phyloP scores from a whole-genome alignment of 2,888 invertebrate species.

The Orthosia cruda region DNA sequence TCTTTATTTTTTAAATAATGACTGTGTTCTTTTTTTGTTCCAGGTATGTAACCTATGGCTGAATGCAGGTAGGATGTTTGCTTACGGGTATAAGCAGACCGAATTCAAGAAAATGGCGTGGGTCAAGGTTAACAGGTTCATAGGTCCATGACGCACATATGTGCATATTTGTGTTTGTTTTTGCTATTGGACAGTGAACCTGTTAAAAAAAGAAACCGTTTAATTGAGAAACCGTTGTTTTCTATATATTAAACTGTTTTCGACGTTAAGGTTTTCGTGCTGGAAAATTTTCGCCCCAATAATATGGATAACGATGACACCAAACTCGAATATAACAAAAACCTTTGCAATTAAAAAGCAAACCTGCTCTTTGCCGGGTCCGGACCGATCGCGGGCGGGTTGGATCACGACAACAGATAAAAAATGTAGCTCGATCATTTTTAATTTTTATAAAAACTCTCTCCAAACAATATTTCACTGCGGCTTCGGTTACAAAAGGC shows the following conservation, averaged over 20 bases:
- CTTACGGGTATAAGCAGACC: too few relatives aligned
- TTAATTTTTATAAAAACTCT: constrained; percentile 58
- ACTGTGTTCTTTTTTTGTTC: constrained; percentile 10
- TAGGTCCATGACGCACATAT: too few relatives aligned
- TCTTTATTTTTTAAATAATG: neutral
- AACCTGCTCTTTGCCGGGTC: constrained; percentile 1
- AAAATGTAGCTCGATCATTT: constrained; percentile 55
- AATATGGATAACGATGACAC: constrained; percentile 14
- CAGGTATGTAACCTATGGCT: constrained; percentile 34
- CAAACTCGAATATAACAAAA: constrained; percentile 12
- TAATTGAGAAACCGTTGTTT: neutral
- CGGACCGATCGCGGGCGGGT: neutral
- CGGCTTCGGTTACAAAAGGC: constrained; percentile 61
- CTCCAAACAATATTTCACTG: constrained; percentile 55
- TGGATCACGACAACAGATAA: constrained; percentile 39
- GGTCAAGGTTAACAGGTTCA: too few relatives aligned
- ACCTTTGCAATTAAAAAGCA: constrained; percentile 40
- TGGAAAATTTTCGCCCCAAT: neutral
- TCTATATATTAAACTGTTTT: neutral
- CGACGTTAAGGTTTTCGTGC: neutral
- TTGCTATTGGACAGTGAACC: too few relatives aligned
- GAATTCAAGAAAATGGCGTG: too few relatives aligned
- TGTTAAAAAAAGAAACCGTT: too few relatives aligned
- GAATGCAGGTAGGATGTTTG: neutral
- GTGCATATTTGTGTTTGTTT: too few relatives aligned